These are phyloP conservation scores for Thripadectes ignobilis DNA, from an alignment of 2,797 vertebrate genomes.

Conservation along the genomic window DNA sequence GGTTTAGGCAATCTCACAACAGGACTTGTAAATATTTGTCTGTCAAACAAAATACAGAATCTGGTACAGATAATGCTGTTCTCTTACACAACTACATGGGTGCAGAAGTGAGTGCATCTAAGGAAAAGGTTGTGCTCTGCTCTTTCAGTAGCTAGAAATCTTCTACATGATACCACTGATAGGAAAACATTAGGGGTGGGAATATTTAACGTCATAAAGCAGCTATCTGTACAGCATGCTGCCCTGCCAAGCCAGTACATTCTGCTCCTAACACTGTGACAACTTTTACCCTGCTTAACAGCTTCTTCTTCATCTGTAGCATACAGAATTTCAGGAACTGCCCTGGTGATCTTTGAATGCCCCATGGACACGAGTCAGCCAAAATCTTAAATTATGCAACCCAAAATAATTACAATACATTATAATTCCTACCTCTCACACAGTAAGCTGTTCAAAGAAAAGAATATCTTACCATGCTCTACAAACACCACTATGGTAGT, in stretches of 20 bases:
- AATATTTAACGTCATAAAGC: conserved; percentile 32
- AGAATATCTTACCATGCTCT: not conserved
- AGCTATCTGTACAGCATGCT: not conserved
- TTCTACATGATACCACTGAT: conserved; percentile 17
- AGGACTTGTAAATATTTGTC: conserved; percentile 56
- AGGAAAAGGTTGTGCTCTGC: conserved; percentile 32
- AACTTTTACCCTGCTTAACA: not conserved
- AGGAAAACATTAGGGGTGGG: conserved; percentile 31
- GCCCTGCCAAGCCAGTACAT: not conserved
- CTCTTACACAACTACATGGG: conserved; percentile 51
- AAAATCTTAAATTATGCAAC: conserved; percentile 21
- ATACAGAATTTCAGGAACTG: not conserved
- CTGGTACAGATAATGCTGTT: conserved; percentile 38
- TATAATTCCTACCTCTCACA: not conserved
- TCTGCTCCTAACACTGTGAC: conserved; percentile 32
- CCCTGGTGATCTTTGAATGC: not conserved
- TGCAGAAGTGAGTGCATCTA: conserved; percentile 35
- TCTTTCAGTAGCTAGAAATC: conserved; percentile 28
- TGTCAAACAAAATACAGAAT: conserved; percentile 48
- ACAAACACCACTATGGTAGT: conserved; percentile 8
- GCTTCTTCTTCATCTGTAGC: not conserved
- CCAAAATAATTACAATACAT: not conserved
- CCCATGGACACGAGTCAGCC: not conserved
- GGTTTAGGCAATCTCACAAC: conserved; percentile 18
- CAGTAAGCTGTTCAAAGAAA: conserved; percentile 13